Evolutionary conservation across 2,888 invertebrate genomes (phyloP), one percentile per base, ranked within the genome.

Genomic region (Nipponacmea schrenckii): DNA sequence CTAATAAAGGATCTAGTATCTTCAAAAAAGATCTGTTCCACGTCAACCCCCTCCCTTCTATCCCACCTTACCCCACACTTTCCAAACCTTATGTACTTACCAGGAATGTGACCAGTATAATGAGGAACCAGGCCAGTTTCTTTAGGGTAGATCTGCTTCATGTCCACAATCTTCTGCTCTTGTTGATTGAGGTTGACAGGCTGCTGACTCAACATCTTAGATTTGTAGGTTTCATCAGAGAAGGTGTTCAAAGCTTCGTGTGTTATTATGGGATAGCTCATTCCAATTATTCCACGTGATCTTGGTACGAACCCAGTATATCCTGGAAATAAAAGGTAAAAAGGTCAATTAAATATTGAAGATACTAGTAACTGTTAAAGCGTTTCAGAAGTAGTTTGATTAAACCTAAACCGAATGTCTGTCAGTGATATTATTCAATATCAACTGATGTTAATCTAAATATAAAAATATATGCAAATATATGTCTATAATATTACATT

Each of bases 51-150:
- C n/a, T n/a, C n/a, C n/a, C n/a, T n/a, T n/a, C n/a, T n/a, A n/a
- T n/a, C n/a, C n/a, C n/a, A n/a, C n/a, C n/a, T n/a, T n/a, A n/a
- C n/a, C n/a, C n/a, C n/a, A n/a, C n/a, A n/a, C 44, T 24, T 46
- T 14, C 26, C 24, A 17, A 17, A 20, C n/a, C 15, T n/a, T 20
- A 67, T 45, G 46, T n/a, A 67, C 78, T 48, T 71, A 85, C 85
- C 85, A 71, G 86, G 86, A 63, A 86, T 84, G 72, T 86, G 86
- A 65, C 86, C 86, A 15, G 85, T 85, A 69, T 86, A 86, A 63
- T 84, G 82, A 0, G 86, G 86, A 8, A 86, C 82, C 20, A 86
- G 78, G 17, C 85, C 85, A 26, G 79, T 77, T 50, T 83, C 80
- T n/a, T 76, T 70, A 4, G 83, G 85, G 72, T 86, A 86, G 62